Base-by-base conservation (phyloP, 2,113 vertebrate species). In the Rafetus swinhoei region DNA sequence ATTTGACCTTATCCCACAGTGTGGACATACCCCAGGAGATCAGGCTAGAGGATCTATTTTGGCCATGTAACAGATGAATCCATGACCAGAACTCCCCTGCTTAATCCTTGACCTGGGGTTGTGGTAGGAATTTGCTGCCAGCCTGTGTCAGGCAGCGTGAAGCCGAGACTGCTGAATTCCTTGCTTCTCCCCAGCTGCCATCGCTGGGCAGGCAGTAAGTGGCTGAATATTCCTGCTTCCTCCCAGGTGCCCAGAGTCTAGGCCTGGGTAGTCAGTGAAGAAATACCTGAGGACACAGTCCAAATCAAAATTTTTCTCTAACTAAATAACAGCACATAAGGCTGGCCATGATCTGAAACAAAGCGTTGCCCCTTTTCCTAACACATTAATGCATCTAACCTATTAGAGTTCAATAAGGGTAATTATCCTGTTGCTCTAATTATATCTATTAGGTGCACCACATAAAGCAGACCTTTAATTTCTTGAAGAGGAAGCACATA, bases 321-420 rank as follows among this genome's bases (percentile, higher is more conserved):
- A 87, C 52, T 90, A 19, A 84, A 59, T 35, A 60, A 83, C 90
- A 69, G 27, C n/a, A 74, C 18, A 86, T 14, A 57, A 76, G 50
- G 74, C 76, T 91, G 89, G 4, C 52, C 87, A 79, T 79, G 79
- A 81, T 72, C 22, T 87, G 90, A 91, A 62, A 16, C 76, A 79
- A 69, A 92, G 79, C 25, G 13, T 84, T 88, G 83, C 50, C 54
- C 35, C 5, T 10, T 21, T 24, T 9, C 83, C 81, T 79, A 82
- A 81, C 79, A 32, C 85, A 29, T 45, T 9, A 77, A 88, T 45
- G 55, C 88, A 94, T 82, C 92, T 92, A 72, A 79, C 77, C 85
- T 77, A 50, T 89, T 92, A 81, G 79, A 88, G 32, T 92, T 96
- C 94, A 90, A 77, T 59, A 7, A 79, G 69, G 90, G 76, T 82